Conservation (phyloP, 2,888 invertebrate species). For the Sylvicola fuscatus region DNA sequence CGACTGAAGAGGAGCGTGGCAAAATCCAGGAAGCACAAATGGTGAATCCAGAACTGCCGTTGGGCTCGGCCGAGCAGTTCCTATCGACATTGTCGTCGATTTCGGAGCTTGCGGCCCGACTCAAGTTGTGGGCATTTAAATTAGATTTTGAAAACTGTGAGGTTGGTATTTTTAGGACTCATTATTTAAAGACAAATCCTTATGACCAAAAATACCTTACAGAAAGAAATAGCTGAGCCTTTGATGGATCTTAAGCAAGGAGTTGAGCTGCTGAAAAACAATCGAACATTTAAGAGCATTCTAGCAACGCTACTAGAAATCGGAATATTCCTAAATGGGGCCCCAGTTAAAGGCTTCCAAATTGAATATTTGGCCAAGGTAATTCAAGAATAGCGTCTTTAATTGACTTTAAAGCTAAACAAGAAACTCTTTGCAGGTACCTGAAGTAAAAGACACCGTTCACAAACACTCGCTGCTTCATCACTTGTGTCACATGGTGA, state of each 20-base stretch:
- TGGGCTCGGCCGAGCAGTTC: conserved; percentile 94
- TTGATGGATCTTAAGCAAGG: conserved; percentile 97
- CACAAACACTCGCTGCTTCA: conserved; percentile 96
- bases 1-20: conserved; percentile 89
- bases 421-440: no score
- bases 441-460: conserved; percentile 97
- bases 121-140: conserved; percentile 97
- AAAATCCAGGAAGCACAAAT: conserved; percentile 88
- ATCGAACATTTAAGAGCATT: conserved; percentile 88
- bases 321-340: conserved; percentile 91
- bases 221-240: conserved; percentile 94
- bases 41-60: conserved; percentile 23
- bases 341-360: conserved; percentile 86
- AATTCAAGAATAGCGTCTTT: no score
- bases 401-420: not conserved
- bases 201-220: no score
- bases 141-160: conserved; percentile 95
- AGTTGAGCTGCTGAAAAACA: conserved; percentile 72
- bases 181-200: not conserved
- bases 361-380: conserved; percentile 92
- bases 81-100: conserved; percentile 91
- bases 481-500: conserved; percentile 93
- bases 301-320: conserved; percentile 84
- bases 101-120: conserved; percentile 77
- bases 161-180: conserved; percentile 37